phyloP scores from a whole-genome alignment of 2,113 vertebrate species.

The Cynopterus brachyotis region DNA sequence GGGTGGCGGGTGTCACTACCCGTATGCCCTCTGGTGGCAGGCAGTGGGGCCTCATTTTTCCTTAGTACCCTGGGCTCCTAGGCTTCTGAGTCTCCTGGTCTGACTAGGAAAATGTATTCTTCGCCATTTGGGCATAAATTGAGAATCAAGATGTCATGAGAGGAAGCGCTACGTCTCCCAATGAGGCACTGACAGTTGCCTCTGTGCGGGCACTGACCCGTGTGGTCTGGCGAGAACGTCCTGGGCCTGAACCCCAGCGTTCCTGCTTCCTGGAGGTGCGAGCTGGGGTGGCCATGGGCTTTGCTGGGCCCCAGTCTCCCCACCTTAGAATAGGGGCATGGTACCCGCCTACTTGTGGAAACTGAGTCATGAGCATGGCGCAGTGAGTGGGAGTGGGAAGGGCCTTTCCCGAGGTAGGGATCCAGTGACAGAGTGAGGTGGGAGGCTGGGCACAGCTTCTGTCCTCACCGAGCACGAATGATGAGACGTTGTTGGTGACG shows the following conservation, averaged over 20 bases:
- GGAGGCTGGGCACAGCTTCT: not conserved
- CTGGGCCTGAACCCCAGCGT: not conserved
- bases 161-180: not conserved
- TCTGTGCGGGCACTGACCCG: not conserved
- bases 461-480: not conserved
- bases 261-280: not conserved
- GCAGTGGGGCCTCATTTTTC: rapidly evolving
- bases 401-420: not conserved
- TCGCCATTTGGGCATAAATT: not conserved
- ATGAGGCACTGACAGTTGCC: not conserved
- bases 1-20: not conserved
- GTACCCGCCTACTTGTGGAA: too few species aligned
- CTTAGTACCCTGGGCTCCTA: not conserved
- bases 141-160: not conserved
- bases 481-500: not conserved
- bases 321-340: not conserved
- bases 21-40: not conserved
- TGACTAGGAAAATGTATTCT: not conserved
- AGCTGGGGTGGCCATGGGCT: not conserved
- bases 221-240: rapidly evolving
- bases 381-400: not conserved
- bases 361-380: too few species aligned
- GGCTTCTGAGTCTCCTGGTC: too few species aligned
- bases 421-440: not conserved
- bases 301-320: not conserved